Evolutionary conservation across 2,888 invertebrate genomes (phyloP).

Genomic region (Rosalia funebris): DNA sequence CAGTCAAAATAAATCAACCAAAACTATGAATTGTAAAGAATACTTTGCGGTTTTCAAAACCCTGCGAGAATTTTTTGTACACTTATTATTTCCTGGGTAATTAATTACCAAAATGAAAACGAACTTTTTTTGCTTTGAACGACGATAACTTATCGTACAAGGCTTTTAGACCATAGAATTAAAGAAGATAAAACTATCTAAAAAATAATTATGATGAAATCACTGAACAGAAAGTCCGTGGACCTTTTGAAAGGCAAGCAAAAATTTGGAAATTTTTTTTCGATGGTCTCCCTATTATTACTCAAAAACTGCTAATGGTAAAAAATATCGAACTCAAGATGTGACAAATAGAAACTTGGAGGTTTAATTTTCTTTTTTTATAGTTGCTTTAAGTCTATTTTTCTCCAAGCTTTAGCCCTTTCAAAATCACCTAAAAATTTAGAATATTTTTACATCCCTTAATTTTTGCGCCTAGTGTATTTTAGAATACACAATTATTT

Average conservation of each 20-base stretch:
- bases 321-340: not conserved
- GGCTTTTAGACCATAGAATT: not conserved
- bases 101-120: not conserved
- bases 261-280: not conserved
- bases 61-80: not conserved
- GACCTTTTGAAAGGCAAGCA: not conserved
- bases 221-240: not conserved
- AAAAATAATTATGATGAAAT: not conserved
- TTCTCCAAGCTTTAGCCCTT: not conserved
- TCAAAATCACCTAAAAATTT: not conserved
- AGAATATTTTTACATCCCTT: not conserved
- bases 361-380: not conserved
- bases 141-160: not conserved
- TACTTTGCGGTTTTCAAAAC: not conserved
- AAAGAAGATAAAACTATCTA: not conserved
- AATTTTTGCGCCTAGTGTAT: not conserved
- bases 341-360: not conserved
- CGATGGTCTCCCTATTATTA: not conserved
- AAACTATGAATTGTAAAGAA: not conserved
- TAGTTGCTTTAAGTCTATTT: not conserved
- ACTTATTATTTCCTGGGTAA: not conserved
- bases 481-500: no score
- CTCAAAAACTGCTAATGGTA: not conserved
- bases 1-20: not conserved
- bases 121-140: not conserved